A percentile compares a stretch with the other conserved stretches of the same genome.
Conservation (phyloP, 2,888 invertebrate species). For the Cheilosia soror region DNA sequence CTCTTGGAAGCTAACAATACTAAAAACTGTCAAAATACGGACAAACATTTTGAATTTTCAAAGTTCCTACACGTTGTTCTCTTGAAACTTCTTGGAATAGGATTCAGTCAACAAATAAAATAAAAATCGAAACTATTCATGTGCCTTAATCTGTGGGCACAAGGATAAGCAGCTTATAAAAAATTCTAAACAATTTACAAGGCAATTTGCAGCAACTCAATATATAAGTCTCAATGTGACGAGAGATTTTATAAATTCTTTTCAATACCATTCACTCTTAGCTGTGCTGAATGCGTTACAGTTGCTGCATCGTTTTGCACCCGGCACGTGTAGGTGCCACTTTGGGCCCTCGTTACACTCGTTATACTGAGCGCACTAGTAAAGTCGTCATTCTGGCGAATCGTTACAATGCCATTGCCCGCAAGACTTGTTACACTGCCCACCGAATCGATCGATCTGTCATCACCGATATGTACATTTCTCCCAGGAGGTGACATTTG, state of each 20-base stretch:
- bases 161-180: neutral
- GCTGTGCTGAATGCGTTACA: constrained; percentile 86
- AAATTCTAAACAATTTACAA: neutral
- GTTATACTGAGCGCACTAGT: constrained; percentile 86
- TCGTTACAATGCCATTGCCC: constrained; percentile 85
- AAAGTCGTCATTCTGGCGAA: constrained; percentile 86
- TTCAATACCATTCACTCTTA: constrained; percentile 86
- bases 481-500: constrained; percentile 12
- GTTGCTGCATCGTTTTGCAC: constrained; percentile 86
- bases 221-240: neutral
- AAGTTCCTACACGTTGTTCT: no score
- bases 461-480: constrained; percentile 4
- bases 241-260: neutral
- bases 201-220: neutral
- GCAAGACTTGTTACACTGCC: constrained; percentile 80
- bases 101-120: neutral
- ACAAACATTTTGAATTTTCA: no score
- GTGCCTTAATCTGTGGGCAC: neutral
- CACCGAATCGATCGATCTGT: constrained; percentile 76
- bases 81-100: neutral
- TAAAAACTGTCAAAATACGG: no score
- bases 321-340: constrained; percentile 86
- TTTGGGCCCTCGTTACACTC: constrained; percentile 85
- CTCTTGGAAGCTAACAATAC: no score
- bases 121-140: neutral